Evolutionary conservation across 1,140 invertebrate genomes (phyloP).

Genomic region (Littorina saxatilis): DNA sequence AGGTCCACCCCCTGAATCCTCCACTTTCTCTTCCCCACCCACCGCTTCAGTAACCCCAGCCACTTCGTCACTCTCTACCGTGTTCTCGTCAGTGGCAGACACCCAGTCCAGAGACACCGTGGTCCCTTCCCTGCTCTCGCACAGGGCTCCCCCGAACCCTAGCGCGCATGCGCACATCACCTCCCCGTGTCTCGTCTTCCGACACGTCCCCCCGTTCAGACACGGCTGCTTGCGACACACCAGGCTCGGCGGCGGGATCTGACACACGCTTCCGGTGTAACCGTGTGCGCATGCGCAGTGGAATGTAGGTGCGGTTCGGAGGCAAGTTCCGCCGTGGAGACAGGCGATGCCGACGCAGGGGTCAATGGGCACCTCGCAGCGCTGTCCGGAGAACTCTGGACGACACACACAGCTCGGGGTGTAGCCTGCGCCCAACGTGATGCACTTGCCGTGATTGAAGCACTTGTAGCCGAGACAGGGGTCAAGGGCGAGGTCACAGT

Average conservation of each 20-base stretch:
- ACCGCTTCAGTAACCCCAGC: not conserved
- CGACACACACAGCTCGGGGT: conserved; percentile 49
- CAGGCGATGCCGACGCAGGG: conserved; percentile 51
- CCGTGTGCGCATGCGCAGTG: conserved; percentile 48
- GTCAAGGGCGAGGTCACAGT: conserved; percentile 54
- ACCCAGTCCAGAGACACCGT: not conserved
- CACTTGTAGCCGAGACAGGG: conserved; percentile 51
- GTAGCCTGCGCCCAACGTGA: conserved; percentile 23
- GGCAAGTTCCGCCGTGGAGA: conserved; percentile 52
- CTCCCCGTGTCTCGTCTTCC: not conserved
- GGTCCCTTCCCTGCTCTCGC: conserved; percentile 8
- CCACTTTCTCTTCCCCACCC: not conserved
- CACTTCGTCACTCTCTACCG: not conserved
- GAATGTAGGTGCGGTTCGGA: conserved; percentile 28
- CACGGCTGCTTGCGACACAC: conserved; percentile 50
- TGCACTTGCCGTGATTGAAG: conserved; percentile 53
- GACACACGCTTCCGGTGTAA: conserved; percentile 50
- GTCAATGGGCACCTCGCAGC: conserved; percentile 54
- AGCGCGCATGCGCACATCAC: conserved; percentile 10
- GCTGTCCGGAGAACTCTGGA: conserved; percentile 52
- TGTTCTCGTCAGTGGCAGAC: not conserved
- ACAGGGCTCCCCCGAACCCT: conserved; percentile 26
- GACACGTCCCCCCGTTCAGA: conserved; percentile 50
- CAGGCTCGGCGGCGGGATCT: conserved; percentile 35
- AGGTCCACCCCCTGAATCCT: not conserved